Evolutionary conservation across 2,113 vertebrate genomes (phyloP), one percentile per base, ranked within the genome.

Genomic region (Arothron firmamentum): DNA sequence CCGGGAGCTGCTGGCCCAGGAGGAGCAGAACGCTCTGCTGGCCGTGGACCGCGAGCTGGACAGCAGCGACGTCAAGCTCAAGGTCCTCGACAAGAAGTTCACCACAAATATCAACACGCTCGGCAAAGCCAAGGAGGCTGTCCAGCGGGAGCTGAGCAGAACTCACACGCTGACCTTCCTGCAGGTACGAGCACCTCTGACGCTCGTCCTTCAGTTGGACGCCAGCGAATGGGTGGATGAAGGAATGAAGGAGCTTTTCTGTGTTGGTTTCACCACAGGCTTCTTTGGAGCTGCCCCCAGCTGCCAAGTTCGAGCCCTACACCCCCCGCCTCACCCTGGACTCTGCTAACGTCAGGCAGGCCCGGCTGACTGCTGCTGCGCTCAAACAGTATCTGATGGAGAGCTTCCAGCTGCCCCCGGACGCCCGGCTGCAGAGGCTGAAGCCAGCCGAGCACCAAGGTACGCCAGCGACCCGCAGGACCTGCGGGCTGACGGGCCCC

Each of bases 81-180:
- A 72, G 34, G 57, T 1, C 18, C 65, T 94, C 28, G 69, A 85
- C 0, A 82, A 84, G 53, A 67, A 90, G 76, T 89, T 98, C 28
- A 56, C 55, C 19, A 89, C 85, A 49, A 97, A 96, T 71, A 75
- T 91, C 7, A 79, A 64, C 0, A 91, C 87, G 77, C 87, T 96
- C 66, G 87, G 80, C 28, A 71, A 54, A 14, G 66, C 92, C 38
- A 92, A 77, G 77, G 90, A 85, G 1, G 79, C 89, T n/a, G 79
- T 95, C 59, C 84, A 90, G 65, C 72, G 62, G 42, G 74, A 87
- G 45, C 85, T 99, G 80, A 65, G 59, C 6, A 88, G 90, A 73
- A 73, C 47, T 0, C 90, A 93, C 0, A 91, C 92, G 0, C 17
- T 92, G 20, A 65, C 88, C n/a, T 96, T 98, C 84, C 86, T 98